Evolutionary conservation across 2,797 vertebrate species (phyloP).

Genomic region (Sorex maritimensis): DNA sequence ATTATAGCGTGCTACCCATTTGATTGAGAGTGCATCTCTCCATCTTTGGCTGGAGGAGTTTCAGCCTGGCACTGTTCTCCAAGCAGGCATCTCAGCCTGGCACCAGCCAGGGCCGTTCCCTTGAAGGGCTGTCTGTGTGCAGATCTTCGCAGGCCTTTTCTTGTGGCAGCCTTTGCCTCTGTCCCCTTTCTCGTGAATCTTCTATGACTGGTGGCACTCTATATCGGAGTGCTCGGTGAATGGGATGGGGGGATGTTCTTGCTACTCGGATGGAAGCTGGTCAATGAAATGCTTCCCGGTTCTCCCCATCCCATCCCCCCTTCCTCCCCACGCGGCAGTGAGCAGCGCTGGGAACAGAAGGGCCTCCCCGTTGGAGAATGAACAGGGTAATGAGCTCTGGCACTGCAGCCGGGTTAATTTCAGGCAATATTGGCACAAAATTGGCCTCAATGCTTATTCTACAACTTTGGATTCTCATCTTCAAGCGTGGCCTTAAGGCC

Average conservation of each 20-base stretch:
- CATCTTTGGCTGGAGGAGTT: too few species aligned
- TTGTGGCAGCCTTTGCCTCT: not conserved
- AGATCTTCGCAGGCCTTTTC: not conserved
- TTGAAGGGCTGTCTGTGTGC: not conserved
- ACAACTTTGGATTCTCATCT: not conserved
- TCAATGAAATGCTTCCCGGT: not conserved
- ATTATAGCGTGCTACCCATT: conserved; percentile 45
- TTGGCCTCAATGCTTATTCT: not conserved
- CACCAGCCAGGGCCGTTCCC: conserved; percentile 36
- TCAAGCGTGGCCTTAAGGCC: not conserved
- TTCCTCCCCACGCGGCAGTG: not conserved
- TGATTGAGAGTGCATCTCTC: not conserved
- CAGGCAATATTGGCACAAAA: not conserved
- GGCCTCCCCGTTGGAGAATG: not conserved
- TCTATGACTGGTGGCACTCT: not conserved
- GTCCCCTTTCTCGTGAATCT: not conserved
- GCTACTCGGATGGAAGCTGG: not conserved
- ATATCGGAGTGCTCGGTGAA: too few species aligned
- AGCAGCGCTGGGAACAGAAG: not conserved
- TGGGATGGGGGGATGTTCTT: not conserved
- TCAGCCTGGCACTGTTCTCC: not conserved
- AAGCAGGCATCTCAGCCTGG: not conserved
- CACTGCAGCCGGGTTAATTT: not conserved
- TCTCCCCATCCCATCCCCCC: not conserved
- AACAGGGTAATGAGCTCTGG: not conserved